Base-by-base conservation (phyloP, 2,888 invertebrate genomes). In the Cryptus armator region DNA sequence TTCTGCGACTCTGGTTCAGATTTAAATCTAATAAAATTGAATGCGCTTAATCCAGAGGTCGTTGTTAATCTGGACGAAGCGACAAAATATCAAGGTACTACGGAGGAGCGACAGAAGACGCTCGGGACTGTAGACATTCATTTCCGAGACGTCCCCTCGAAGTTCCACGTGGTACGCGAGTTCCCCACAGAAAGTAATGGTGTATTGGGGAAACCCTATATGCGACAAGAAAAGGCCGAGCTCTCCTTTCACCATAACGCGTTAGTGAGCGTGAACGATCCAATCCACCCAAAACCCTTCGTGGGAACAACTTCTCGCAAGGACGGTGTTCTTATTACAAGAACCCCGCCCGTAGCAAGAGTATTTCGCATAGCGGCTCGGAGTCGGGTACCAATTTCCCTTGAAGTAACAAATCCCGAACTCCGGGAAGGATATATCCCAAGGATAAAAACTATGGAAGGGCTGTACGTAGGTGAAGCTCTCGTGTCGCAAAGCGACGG, bases 161-260 rank as follows among this genome's bases (percentile, higher is more conserved):
- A 3, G 9, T 53, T 70, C n/a, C 51, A 51, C 10, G 46, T 70
- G 9, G 16, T 70, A 3, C n/a, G 32, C 6, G 70, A 51, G 3
- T 70, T 70, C 53, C 48, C n/a, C 9, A 70, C 53, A 1, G 16
- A 53, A 2, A 53, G 32, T 32, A 70, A 51, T 6, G 64, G 43
- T 3, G 7, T 43, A 14, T 3, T 43, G 37, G 66, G 43, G 2
- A 66, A 66, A 43, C 43, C 66, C 2, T 66, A 43, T 5, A 16
- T 66, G 16, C 66, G 66, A 0, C 66, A 29, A 7, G n/a, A 19
- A 14, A 14, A 16, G n/a, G 32, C 32, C 3, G 59, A 59, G 9
- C 12, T 59, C 0, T 59, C 46, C 10, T 46, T 46, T 2, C 46
- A 46, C 10, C 46, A 46, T 46, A 14, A 46, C 3, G 46, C 46